Base-by-base conservation (phyloP, 2,888 invertebrate genomes). In the Theodoxus fluviatilis region DNA sequence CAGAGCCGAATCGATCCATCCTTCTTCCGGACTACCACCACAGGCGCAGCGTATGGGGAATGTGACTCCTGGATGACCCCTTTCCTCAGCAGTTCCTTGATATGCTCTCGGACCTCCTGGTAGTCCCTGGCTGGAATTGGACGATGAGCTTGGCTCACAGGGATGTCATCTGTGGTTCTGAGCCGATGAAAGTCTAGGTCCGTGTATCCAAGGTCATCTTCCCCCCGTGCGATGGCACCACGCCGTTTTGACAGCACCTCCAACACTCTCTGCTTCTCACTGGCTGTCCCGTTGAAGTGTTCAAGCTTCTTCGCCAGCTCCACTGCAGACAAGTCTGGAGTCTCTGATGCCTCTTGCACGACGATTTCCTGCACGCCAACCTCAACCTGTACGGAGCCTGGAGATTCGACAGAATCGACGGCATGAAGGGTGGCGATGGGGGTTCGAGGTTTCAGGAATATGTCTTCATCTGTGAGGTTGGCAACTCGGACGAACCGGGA, bases 21-120 rank as follows among this genome's bases (percentile, higher is more conserved):
- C 43, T 61, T 57, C 22, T 68, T 68, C 37, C 61, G 52, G 1
- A 52, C 63, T 12, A 69, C 40, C 4, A 69, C 69, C 6, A 63
- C 38, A 2, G 65, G 64, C 25, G 69, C 47, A 1, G 64, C 52
- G 49, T 47, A 69, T 3, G 63, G 63, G 12, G 22, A 25, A 3
- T n/a, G 31, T 25, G 22, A 25, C 2, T 25, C 28, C 59, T 4
- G 28, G 18, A 59, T 59, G 12, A 25, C 31, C 2, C 31, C 59
- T 28, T 31, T 4, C 2, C 6, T 2, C 25, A 59, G 31, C 25
- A 59, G 25, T 4, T 59, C 12, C 25, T 59, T 31, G 4, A 59
- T 2, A 28, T 12, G 25, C 3, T n/a, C 59, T 18, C 31, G 22
- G 18, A 59, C 59, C 28, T 59, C 59, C 6, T 59, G 15, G 28